Base-by-base conservation (phyloP, 30 jellyfish, hydroid and myxozoan genomes). In the Hydractinia symbiolongicarpus region DNA sequence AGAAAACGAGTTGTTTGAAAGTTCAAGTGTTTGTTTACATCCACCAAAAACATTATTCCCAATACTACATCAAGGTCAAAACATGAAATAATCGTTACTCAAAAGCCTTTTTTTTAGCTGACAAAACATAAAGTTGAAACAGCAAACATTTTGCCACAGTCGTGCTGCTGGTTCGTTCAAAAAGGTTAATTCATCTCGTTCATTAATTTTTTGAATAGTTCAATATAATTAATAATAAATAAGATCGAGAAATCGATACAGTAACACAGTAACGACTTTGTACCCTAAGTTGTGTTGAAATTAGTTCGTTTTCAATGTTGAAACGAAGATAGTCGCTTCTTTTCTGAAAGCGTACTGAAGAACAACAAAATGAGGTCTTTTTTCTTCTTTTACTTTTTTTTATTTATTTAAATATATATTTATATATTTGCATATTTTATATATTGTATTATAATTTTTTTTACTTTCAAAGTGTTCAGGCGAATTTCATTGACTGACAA, bases 201-300 rank as follows among this genome's bases (percentile, higher is more conserved):
- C 17, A 13, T 64, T 13, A 64, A 64, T 13, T 64, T 64, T 9
- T 8, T 64, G 74, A 64, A 64, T 64, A 64, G 74, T 51, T 51
- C 17, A n/a, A 44, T 64, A 44, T 44, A n/a, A 64, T 64, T 51
- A 64, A 64, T 64, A 6, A 8, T 64, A n/a, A 64, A 64, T 64
- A 51, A 64, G 16, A 6, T 44, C 17, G 17, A 64, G 74, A 6
- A n/a, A 58, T 13, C 19, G 9, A 64, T 64, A 64, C 74, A 64
- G 74, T 64, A n/a, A 64, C 74, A 64, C 74, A n/a, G 74, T 64
- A n/a, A 64, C 74, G 4, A 64, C 19, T 64, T 64, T 44, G 19
- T n/a, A 44, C 52, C 74, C 40, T 13, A 7, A n/a, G 9, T 6
- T 51, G 16, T 6, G 40, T 6, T 64, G 52, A 44, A 64, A 51